These are phyloP conservation scores for Holothuria scabra DNA, from an alignment of 53 echinoderm and acorn worm species.

Conservation along the genomic window DNA sequence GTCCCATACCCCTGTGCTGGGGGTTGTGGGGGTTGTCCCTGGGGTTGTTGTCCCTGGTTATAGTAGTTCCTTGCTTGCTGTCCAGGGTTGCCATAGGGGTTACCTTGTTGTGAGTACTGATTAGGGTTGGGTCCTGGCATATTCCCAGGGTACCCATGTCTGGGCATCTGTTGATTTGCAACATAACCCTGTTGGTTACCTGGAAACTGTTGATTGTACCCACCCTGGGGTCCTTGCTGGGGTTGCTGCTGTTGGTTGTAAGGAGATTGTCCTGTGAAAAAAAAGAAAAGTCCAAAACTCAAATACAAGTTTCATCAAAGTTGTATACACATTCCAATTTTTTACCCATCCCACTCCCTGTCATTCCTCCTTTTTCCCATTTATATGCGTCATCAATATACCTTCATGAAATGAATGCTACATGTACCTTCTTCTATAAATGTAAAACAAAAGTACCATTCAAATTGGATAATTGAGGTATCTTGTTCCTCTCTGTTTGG, in stretches of 20 bases:
- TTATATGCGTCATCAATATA: too few species aligned
- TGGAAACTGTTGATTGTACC: conserved; percentile 76
- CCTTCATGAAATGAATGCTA: too few species aligned
- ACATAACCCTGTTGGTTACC: conserved; percentile 70
- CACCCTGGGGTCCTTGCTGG: conserved; percentile 19
- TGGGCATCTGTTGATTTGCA: conserved; percentile 60
- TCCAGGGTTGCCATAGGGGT: conserved; percentile 63
- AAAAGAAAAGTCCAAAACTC: conserved; percentile 55
- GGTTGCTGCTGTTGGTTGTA: conserved; percentile 71
- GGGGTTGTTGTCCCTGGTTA: conserved; percentile 59
- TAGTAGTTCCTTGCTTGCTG: conserved; percentile 65
- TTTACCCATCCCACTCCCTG: too few species aligned
- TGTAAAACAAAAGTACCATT: too few species aligned
- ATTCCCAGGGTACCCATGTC: conserved; percentile 72
- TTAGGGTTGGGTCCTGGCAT: conserved; percentile 64
- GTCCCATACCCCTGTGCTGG: conserved; percentile 66
- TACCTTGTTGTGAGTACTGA: conserved; percentile 66
- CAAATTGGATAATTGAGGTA: too few species aligned
- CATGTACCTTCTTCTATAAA: too few species aligned
- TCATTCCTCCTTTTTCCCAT: too few species aligned
- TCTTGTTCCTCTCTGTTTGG: too few species aligned
- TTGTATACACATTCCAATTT: too few species aligned
- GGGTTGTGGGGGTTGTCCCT: conserved; percentile 53
- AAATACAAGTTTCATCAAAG: too few species aligned
- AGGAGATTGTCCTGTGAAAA: conserved; percentile 72